Base-by-base conservation (phyloP, 2,797 vertebrate species). In the Buphagus erythrorhynchus region DNA sequence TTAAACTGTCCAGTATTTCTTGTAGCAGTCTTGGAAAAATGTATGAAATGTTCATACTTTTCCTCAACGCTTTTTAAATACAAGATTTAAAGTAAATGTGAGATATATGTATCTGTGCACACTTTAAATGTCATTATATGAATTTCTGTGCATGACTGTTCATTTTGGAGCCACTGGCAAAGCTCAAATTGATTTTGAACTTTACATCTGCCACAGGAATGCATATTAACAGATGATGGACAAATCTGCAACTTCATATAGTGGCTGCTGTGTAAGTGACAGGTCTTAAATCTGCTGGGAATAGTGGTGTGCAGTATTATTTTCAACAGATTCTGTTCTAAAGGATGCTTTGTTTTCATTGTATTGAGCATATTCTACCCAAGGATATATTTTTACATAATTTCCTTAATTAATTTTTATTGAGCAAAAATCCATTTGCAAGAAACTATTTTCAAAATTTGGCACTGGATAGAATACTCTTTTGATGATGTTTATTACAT, bases 111-210 rank as follows among this genome's bases (percentile, higher is more conserved):
- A 87, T 85, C 86, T 82, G 40, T 46, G 15, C n/a, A 45, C 19
- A 63, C n/a, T 82, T 93, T 54, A 65, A 80, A 91, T 61, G n/a
- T 19, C 42, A 65, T 92, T 69, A 71, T 80, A 90, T 46, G 58
- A 59, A 82, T 38, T 89, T 85, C 25, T 72, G 35, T 80, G 77
- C 55, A 16, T 89, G 59, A 63, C 57, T 67, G 25, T 66, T 93
- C 75, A 69, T 88, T 92, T 93, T 77, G 65, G 52, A 95, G 72
- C 61, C 78, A 77, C 42, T 51, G 81, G 57, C 46, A 90, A 92
- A 92, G n/a, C 68, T 90, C 48, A 90, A 57, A 87, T 35, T 88
- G 38, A 80, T 92, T 93, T 83, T 59, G 28, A 91, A 72, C 54
- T 79, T 91, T 77, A 88, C 33, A 36, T 91, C 68, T 86, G 31